These are phyloP conservation scores for Drosophila affinis DNA, from an alignment of 2,888 invertebrate species.

Conservation along the genomic window DNA sequence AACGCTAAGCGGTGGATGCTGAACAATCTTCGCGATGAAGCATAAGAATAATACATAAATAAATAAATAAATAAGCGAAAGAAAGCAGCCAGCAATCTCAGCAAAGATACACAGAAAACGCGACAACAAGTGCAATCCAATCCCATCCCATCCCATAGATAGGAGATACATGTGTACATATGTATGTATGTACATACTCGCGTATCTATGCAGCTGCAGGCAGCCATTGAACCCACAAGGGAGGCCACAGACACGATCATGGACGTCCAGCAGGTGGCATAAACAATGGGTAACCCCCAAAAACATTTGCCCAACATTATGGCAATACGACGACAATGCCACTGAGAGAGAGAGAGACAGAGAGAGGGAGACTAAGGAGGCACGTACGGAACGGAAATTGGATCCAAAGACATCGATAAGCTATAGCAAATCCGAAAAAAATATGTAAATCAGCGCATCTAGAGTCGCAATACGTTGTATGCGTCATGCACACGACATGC, in stretches of 20 bases:
- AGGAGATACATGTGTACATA: too few species aligned
- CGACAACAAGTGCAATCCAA: conserved; percentile 27
- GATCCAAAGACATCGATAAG: background rate
- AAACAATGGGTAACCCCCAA: background rate
- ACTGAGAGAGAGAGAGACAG: background rate
- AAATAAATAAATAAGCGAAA: conserved; percentile 1
- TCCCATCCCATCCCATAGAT: too few species aligned
- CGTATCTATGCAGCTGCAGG: conserved; percentile 46
- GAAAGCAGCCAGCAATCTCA: background rate
- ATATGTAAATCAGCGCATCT: background rate
- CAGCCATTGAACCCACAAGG: conserved; percentile 39
- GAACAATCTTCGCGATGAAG: background rate
- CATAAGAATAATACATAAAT: background rate
- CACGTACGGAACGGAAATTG: background rate
- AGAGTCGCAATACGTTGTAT: background rate
- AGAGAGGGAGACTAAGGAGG: background rate
- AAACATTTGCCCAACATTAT: background rate
- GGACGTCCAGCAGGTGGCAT: background rate
- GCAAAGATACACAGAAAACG: conserved; percentile 1
- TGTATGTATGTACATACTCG: too few species aligned
- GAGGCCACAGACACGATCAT: conserved; percentile 2
- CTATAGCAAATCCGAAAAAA: background rate
- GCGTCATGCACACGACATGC: too few species aligned
- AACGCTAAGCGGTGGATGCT: background rate
- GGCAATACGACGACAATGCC: background rate